Percentiles rank a stretch among this genome's conserved stretches.
These are phyloP conservation scores for Spisula subtruncata DNA, from an alignment of 2,888 invertebrate species.

Conservation along the genomic window DNA sequence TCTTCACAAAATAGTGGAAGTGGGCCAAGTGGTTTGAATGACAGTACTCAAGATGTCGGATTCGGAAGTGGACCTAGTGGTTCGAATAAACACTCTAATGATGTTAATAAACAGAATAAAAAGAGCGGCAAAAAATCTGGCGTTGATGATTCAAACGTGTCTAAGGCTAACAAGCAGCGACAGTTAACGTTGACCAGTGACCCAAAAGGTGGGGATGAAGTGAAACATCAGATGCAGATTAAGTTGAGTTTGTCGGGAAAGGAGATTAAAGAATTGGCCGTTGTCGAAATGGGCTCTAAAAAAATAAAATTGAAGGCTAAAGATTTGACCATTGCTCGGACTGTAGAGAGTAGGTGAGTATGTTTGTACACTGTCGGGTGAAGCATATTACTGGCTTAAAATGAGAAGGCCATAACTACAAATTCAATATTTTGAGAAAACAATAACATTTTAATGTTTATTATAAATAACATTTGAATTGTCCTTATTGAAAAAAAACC, in stretches of 20 bases:
- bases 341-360: neutral
- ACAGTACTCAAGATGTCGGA: neutral
- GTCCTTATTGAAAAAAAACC: too few relatives aligned
- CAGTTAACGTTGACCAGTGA: neutral
- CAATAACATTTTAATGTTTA: too few relatives aligned
- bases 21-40: neutral
- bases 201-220: neutral
- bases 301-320: neutral
- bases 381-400: too few relatives aligned
- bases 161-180: neutral
- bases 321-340: neutral
- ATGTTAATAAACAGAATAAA: neutral
- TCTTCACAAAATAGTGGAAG: neutral
- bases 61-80: neutral
- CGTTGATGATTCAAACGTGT: neutral
- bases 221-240: neutral
- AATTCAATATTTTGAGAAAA: too few relatives aligned
- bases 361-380: neutral
- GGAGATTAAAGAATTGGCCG: neutral
- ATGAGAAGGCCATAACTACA: too few relatives aligned
- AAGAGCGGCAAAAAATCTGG: neutral
- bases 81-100: neutral
- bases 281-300: neutral
- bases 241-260: constrained; percentile 2
- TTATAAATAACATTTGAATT: too few relatives aligned